phyloP scores from a whole-genome alignment of 2,797 vertebrate species.

The Myripristis jacobus region DNA sequence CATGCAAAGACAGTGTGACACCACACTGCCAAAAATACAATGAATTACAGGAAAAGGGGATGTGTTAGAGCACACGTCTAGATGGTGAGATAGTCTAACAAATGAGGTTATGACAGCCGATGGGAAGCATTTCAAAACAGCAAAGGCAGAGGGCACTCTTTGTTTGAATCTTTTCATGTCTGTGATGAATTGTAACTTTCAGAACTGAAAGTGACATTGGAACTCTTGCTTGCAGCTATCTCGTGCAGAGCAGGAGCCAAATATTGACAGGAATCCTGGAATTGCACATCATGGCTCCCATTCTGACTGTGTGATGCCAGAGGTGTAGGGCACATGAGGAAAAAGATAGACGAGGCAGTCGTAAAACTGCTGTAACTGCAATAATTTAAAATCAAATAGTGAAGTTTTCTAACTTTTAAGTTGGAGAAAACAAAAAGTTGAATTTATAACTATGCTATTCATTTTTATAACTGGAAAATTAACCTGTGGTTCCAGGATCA shows the following conservation, averaged over 20 bases:
- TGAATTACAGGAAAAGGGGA: constrained; percentile 19
- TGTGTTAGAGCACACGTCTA: constrained; percentile 5
- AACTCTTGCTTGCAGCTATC: constrained; percentile 16
- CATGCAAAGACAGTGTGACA: constrained; percentile 19
- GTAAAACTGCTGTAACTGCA: constrained; percentile 27
- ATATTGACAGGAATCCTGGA: not conserved
- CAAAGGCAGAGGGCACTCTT: not conserved
- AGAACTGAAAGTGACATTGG: not conserved
- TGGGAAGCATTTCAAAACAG: not conserved
- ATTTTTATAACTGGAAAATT: no score
- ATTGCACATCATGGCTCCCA: constrained; percentile 34
- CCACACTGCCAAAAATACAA: constrained; percentile 27
- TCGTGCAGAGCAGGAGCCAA: constrained; percentile 3
- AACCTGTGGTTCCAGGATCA: no score
- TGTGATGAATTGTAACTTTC: not conserved
- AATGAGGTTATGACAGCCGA: not conserved
- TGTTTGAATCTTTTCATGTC: not conserved
- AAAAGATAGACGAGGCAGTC: constrained; percentile 25
- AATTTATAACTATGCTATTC: no score
- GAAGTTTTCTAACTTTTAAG: no score
- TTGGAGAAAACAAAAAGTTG: no score
- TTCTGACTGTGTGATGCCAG: not conserved
- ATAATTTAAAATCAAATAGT: no score
- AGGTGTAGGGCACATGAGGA: no score
- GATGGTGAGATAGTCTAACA: not conserved